Evolutionary conservation across 1,140 invertebrate genomes (phyloP).

Genomic region (Palaemon carinicauda): DNA sequence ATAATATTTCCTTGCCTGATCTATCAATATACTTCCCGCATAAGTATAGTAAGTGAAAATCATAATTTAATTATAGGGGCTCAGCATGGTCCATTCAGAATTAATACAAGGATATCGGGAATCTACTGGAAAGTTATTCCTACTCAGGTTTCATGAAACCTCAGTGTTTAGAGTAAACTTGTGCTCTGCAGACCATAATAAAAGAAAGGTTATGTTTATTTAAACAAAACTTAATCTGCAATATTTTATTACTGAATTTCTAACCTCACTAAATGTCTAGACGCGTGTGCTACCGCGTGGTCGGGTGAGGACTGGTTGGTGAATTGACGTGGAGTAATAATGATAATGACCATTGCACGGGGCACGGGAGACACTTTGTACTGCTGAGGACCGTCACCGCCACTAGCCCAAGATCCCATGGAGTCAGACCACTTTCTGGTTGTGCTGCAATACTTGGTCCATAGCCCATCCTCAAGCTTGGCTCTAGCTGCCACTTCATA

Average conservation of each 20-base stretch:
- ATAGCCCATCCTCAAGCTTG: constrained; percentile 35
- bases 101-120: no score
- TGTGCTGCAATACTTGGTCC: constrained; percentile 22
- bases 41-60: no score
- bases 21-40: no score
- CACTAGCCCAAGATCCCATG: constrained; percentile 15
- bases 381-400: constrained; percentile 53
- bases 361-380: constrained; percentile 56
- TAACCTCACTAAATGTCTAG: constrained; percentile 56
- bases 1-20: no score
- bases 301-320: constrained; percentile 55
- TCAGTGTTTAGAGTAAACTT: background rate
- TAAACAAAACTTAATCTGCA: constrained; percentile 41
- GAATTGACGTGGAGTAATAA: constrained; percentile 47
- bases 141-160: background rate
- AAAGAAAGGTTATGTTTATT: background rate
- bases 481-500: constrained; percentile 36
- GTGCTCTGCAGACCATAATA: background rate
- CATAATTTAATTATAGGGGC: no score
- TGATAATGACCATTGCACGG: constrained; percentile 57
- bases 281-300: constrained; percentile 56
- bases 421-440: constrained; percentile 23
- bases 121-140: no score
- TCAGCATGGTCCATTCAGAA: no score
- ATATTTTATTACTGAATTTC: constrained; percentile 56